Conservation (phyloP, 2,797 vertebrate species). For the Iguana delicatissima region DNA sequence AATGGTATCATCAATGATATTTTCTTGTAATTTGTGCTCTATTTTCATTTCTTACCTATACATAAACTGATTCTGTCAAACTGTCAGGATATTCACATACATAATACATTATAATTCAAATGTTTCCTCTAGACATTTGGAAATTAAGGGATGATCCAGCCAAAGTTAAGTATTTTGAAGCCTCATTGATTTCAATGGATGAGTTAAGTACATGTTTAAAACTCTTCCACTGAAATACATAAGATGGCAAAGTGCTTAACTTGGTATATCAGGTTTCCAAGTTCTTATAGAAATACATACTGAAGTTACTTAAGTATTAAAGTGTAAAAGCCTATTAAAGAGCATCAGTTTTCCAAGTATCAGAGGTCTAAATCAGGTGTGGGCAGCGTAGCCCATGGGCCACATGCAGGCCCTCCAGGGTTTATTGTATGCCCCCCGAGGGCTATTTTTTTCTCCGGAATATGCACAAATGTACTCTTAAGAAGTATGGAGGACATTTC, state of each 20-base stretch:
- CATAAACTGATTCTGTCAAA: background rate
- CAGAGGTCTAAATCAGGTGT: too few species aligned
- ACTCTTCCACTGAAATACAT: background rate
- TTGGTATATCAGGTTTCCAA: background rate
- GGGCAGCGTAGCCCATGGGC: too few species aligned
- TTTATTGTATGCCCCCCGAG: too few species aligned
- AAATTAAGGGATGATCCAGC: background rate
- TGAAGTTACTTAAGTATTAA: background rate
- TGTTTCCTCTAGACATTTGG: background rate
- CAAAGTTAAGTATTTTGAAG: background rate
- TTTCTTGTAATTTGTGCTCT: background rate
- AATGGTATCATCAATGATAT: constrained; percentile 13
- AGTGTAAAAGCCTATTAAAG: background rate
- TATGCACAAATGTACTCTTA: too few species aligned
- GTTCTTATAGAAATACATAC: background rate
- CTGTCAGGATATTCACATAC: background rate
- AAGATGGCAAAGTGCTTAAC: constrained; percentile 1
- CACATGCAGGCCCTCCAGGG: too few species aligned
- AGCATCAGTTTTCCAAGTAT: background rate
- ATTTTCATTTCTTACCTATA: background rate
- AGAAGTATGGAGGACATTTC: too few species aligned
- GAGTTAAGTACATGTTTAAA: background rate
- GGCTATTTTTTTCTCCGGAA: too few species aligned
- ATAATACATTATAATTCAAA: background rate
- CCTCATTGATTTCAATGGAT: background rate